A percentile compares a stretch with the other conserved stretches of the same genome.
phyloP scores from a whole-genome alignment of 2,888 invertebrate species.

The Morpho helenor region DNA sequence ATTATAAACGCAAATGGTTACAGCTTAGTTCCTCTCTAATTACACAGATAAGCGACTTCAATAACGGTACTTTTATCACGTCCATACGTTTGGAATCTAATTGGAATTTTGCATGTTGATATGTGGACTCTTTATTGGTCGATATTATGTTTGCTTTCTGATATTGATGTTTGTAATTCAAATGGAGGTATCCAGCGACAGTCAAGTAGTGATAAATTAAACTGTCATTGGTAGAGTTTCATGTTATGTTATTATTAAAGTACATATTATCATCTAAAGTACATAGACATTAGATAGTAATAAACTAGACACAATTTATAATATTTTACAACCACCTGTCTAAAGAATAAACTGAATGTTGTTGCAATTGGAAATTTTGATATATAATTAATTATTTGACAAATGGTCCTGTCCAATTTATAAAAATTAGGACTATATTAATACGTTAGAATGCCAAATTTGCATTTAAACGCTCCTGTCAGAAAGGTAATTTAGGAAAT shows the following conservation, averaged over 20 bases:
- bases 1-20: conserved; percentile 72
- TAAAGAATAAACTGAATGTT: conserved; percentile 6
- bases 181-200: conserved; percentile 54
- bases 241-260: conserved; percentile 23
- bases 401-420: conserved; percentile 50
- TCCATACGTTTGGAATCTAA: conserved; percentile 76
- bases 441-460: conserved; percentile 63
- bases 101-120: conserved; percentile 78
- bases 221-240: conserved; percentile 34
- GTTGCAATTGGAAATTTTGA: conserved; percentile 16
- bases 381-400: conserved; percentile 44
- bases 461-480: conserved; percentile 69
- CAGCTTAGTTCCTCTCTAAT: conserved; percentile 77
- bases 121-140: conserved; percentile 73
- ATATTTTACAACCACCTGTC: conserved; percentile 25
- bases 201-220: conserved; percentile 41
- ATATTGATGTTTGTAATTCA: conserved; percentile 71
- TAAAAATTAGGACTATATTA: conserved; percentile 55
- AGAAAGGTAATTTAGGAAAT: conserved; percentile 64
- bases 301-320: conserved; percentile 10
- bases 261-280: conserved; percentile 12
- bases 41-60: conserved; percentile 74
- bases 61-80: conserved; percentile 76
- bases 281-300: conserved; percentile 4
- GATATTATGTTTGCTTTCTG: conserved; percentile 75